Evolutionary conservation across 2,888 invertebrate genomes (phyloP), one percentile per base, ranked within the genome.

Genomic region (Perdita meconis): DNA sequence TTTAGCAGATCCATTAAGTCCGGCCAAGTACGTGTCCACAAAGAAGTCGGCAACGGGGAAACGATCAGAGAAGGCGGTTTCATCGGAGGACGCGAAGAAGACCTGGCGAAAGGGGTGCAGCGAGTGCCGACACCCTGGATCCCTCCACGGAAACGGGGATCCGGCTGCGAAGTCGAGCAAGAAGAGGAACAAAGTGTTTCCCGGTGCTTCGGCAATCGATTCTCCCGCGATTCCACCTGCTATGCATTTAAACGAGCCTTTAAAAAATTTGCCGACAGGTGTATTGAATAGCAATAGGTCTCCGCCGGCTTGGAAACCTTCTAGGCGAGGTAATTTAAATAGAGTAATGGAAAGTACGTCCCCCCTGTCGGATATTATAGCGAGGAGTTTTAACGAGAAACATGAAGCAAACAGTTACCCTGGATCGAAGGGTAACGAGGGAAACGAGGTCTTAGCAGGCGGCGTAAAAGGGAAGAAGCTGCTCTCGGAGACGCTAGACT

Each of bases 171-270:
- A 57, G 30, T 42, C 59, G n/a, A 24, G 1, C 12, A 59, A 50
- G 40, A 67, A 36, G 61, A 66, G 53, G 53, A 59, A 60, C 59
- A 78, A 67, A 67, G 57, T 36, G 77, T 51, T 56, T 42, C 36
- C 44, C 47, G 44, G 13, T 34, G 38, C 50, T 22, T 6, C n/a
- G 51, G 19, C 36, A 16, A 71, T 71, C 61, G 77, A 77, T 71
- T 60, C 59, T n/a, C 44, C 5, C 22, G 42, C 22, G 63, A 63
- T 64, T 53, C 57, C 55, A 30, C 47, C 78, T 38, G 26, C 71
- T 42, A 67, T 78, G 78, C 67, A 76, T 76, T 77, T 76, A 70
- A 76, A 76, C 61, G 77, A 70, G 56, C 51, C 77, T 66, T 59
- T 69, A 34, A 66, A 70, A 69, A 76, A 78, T 70, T 76, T 34